These are phyloP conservation scores for Drosophila azteca DNA, from an alignment of 1,140 invertebrate genomes.

Conservation along the genomic window DNA sequence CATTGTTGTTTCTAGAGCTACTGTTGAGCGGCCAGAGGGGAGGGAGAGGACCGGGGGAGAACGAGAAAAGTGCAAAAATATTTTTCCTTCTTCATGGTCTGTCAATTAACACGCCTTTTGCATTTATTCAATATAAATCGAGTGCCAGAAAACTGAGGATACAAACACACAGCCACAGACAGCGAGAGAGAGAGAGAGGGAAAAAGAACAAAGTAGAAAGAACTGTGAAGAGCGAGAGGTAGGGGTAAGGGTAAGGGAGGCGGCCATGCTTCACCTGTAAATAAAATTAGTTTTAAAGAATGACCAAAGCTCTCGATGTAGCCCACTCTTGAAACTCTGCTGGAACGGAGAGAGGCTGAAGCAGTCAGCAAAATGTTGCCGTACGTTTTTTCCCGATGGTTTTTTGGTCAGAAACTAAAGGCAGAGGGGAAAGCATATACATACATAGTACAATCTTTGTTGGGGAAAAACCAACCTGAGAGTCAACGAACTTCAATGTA, in stretches of 20 bases:
- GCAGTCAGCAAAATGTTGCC: background rate
- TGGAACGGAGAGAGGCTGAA: background rate
- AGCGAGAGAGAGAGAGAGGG: background rate
- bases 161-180: background rate
- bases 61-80: constrained; percentile 71
- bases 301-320: constrained; percentile 36
- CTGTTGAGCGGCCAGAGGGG: background rate
- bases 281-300: constrained; percentile 78
- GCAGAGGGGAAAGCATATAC: too few relatives aligned
- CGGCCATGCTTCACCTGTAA: constrained; percentile 53
- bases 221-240: background rate
- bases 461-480: too few relatives aligned
- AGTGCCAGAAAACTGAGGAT: constrained; percentile 23
- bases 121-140: constrained; percentile 82
- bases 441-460: too few relatives aligned
- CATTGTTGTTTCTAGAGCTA: constrained; percentile 6
- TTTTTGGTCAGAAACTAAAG: too few relatives aligned
- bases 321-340: background rate
- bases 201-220: background rate
- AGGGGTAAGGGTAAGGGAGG: background rate
- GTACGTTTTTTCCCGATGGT: too few relatives aligned
- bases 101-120: constrained; percentile 81
- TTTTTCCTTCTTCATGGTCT: constrained; percentile 77
- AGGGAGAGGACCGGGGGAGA: background rate
- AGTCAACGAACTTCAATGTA: too few relatives aligned